Percentiles rank a stretch among this genome's conserved stretches.
Evolutionary conservation across 2,888 invertebrate genomes (phyloP).

Genomic region (Deilephila elpenor): DNA sequence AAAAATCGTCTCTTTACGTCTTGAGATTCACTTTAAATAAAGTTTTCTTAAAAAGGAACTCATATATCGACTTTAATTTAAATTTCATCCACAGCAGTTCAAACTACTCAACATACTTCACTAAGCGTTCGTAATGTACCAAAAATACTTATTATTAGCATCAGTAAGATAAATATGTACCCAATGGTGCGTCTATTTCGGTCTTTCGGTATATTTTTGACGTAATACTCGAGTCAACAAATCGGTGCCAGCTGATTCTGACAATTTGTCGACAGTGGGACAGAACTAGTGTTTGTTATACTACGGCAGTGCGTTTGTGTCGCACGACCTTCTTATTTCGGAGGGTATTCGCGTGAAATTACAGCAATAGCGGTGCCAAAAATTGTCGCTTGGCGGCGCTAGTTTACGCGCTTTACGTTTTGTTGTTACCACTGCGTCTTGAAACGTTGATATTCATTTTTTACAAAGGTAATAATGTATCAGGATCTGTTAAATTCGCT

Average conservation of each 20-base stretch:
- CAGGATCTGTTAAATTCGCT: too few relatives aligned
- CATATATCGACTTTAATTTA: background rate
- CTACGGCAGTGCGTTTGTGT: slow-evolving; percentile 42
- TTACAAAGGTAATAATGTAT: too few relatives aligned
- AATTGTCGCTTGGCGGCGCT: slow-evolving; percentile 14
- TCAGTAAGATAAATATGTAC: slow-evolving; percentile 46
- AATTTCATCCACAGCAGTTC: slow-evolving; percentile 4
- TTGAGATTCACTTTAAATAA: background rate
- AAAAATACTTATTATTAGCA: slow-evolving; percentile 39
- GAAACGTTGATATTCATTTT: background rate
- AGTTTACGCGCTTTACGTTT: slow-evolving; percentile 10
- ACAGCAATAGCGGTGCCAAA: slow-evolving; percentile 2
- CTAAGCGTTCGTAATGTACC: background rate
- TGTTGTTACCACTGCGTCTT: background rate
- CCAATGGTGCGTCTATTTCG: slow-evolving; percentile 49
- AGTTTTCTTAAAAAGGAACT: background rate
- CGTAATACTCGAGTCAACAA: slow-evolving; percentile 50
- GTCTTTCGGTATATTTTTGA: slow-evolving; percentile 50
- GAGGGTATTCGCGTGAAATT: background rate
- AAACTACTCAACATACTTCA: background rate
- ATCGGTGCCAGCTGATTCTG: slow-evolving; percentile 56
- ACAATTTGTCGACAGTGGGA: slow-evolving; percentile 52
- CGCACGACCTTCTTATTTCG: slow-evolving; percentile 33
- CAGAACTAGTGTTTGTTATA: slow-evolving; percentile 42
- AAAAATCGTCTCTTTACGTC: background rate